Conservation (phyloP, 2,888 invertebrate species). For the Pomacea canaliculata region DNA sequence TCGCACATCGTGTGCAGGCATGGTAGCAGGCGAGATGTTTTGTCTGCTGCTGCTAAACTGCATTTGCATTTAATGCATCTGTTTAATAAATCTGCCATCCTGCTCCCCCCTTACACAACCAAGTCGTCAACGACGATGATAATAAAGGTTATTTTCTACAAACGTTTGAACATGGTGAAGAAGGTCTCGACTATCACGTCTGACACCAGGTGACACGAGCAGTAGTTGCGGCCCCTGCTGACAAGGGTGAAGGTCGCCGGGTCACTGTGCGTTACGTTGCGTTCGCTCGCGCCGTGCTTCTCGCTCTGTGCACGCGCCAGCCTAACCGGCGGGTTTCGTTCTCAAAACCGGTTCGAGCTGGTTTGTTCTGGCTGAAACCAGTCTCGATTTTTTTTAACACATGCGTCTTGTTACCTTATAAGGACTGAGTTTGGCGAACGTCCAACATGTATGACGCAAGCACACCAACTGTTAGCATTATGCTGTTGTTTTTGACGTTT, state of each 20-base stretch:
- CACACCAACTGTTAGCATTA: not conserved
- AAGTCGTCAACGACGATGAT: not conserved
- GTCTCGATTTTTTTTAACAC: too few species aligned
- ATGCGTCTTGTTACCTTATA: not conserved
- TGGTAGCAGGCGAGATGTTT: constrained; percentile 81
- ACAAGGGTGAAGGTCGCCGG: constrained; percentile 19
- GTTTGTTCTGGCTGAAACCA: too few species aligned
- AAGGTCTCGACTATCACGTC: not conserved
- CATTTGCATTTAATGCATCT: constrained; percentile 31
- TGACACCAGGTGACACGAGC: not conserved
- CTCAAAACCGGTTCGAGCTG: too few species aligned
- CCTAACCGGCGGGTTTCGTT: too few species aligned
- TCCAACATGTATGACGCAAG: not conserved
- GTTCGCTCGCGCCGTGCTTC: too few species aligned
- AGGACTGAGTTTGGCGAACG: not conserved
- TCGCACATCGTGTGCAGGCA: constrained; percentile 88
- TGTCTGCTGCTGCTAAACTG: constrained; percentile 31
- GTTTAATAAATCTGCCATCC: constrained; percentile 17
- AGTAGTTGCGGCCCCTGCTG: constrained; percentile 7
- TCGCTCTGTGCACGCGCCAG: too few species aligned
- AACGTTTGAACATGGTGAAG: not conserved
- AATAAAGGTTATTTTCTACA: too few species aligned
- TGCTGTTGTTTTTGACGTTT: not conserved
- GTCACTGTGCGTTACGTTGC: too few species aligned
- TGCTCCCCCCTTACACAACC: not conserved